Conservation (phyloP, 2,113 vertebrate genomes). For the Microcebus jonahi region DNA sequence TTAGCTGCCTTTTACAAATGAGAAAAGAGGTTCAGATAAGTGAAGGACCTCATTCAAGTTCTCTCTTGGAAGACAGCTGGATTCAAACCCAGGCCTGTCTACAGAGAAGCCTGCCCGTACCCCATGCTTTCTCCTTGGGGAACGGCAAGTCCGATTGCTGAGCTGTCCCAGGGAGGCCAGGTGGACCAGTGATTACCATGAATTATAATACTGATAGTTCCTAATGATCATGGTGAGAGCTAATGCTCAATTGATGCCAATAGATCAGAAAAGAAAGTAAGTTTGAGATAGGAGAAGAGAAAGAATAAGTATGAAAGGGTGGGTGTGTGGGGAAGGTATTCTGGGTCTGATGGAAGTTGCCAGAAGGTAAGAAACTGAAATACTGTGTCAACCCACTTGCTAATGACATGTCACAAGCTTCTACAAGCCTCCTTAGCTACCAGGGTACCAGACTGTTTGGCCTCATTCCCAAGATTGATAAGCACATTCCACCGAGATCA, state of each 20-base stretch:
- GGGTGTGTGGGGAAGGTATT: background rate
- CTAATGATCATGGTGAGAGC: background rate
- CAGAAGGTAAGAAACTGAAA: constrained; percentile 58
- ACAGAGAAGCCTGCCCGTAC: background rate
- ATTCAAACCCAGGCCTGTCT: background rate
- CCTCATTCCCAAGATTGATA: constrained; percentile 66
- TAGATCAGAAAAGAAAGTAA: background rate
- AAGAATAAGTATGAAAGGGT: background rate
- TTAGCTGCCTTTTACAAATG: background rate
- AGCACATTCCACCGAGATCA: constrained; percentile 66
- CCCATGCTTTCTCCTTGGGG: background rate
- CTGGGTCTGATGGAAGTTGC: constrained; percentile 6
- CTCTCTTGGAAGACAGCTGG: background rate
- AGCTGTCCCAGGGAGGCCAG: background rate
- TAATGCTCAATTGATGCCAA: background rate
- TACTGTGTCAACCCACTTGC: constrained; percentile 28
- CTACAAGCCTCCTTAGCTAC: constrained; percentile 31
- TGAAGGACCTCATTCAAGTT: background rate
- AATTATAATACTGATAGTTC: background rate
- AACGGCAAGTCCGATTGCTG: background rate
- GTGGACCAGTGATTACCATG: background rate
- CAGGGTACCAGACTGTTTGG: constrained; percentile 50
- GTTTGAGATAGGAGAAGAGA: background rate
- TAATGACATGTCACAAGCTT: constrained; percentile 70
- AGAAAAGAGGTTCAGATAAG: background rate